These are phyloP conservation scores for Phaethornis superciliosus DNA, from an alignment of 2,113 vertebrate genomes.

Conservation along the genomic window DNA sequence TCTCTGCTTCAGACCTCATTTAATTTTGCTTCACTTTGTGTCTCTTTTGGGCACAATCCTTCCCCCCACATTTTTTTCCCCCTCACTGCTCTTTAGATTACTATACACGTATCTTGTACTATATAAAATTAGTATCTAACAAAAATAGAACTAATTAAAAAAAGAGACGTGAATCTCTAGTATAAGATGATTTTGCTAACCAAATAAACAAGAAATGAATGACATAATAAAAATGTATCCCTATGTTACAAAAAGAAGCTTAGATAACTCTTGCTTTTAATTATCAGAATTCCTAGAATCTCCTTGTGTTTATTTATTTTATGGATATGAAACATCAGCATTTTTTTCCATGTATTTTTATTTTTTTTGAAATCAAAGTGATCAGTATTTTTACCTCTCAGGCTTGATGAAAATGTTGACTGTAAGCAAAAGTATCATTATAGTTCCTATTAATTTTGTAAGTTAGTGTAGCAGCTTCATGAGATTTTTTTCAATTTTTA, in stretches of 20 bases:
- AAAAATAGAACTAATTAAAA: not conserved
- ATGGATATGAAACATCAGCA: not conserved
- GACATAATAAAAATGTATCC: not conserved
- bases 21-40: not conserved
- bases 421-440: not conserved
- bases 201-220: not conserved
- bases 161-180: not conserved
- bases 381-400: not conserved
- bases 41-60: not conserved
- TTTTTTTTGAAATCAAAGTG: no score
- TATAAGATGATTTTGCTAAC: not conserved
- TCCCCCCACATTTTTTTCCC: rapidly evolving
- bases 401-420: not conserved
- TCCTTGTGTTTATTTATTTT: not conserved
- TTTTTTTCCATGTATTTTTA: not conserved
- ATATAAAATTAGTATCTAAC: not conserved
- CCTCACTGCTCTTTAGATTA: not conserved
- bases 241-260: not conserved
- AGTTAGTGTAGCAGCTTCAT: not conserved
- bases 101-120: not conserved
- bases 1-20: not conserved
- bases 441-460: not conserved
- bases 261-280: not conserved
- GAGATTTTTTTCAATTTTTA: not conserved
- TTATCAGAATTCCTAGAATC: not conserved